Evolutionary conservation across 2,888 invertebrate species (phyloP), one percentile per base, ranked within the genome.

Genomic region (Arenicola marina): DNA sequence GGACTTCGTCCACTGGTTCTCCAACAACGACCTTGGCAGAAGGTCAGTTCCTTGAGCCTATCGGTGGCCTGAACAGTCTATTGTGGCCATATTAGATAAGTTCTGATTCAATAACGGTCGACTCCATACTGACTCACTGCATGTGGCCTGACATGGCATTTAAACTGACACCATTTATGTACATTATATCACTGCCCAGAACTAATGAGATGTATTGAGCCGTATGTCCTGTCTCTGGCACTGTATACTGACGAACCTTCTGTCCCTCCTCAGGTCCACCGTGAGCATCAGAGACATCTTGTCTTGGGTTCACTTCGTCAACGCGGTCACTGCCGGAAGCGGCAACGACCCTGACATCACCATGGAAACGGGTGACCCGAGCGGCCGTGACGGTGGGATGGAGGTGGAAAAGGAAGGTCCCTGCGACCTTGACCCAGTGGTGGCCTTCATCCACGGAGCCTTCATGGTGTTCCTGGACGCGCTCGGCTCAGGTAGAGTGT

Each of bases 301-400:
- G 29, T 91, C 93, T 0, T 98, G 97, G 97, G 91, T 93, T 0
- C 86, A 90, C 70, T 98, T 96, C 79, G 89, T 97, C 65, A 94
- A 95, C 79, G 81, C 82, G 15, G 11, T 38, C 88, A 53, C 53
- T 11, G 26, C 11, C 21, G 21, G 38, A 4, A 53, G 53, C 11
- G 88, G 7, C 7, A 24, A 4, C 46, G 38, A 38, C 18, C 11
- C 18, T 38, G 38, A 18, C 18, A 18, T 38, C 18, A 18, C 11
- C 11, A 38, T 38, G 38, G 38, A 38, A 15, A 38, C 38, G 18
- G 18, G 24, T 48, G 26, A 83, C 66, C 63, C 67, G 2, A 60
- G 73, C 3, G 73, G 68, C 18, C 48, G 38, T 31, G 72, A 69
- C 18, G 64, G 65, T 33, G 62, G 60, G 44, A 73, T 72, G 71